Evolutionary conservation across 2,797 vertebrate genomes (phyloP).

Genomic region (Lacerta bilineata): DNA sequence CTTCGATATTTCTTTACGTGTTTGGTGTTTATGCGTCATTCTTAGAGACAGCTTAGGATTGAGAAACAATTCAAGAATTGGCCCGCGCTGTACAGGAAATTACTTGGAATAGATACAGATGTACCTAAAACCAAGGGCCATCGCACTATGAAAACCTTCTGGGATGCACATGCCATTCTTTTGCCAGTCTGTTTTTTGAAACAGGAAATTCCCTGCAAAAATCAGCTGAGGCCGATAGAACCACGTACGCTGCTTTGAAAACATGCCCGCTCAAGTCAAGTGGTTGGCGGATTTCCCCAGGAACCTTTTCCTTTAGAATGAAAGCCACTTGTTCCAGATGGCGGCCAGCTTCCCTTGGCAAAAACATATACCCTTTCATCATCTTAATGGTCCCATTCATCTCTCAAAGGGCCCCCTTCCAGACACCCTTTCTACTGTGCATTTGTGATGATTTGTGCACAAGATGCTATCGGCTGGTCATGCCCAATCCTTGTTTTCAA

Average conservation of each 20-base stretch:
- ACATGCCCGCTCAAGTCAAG: not conserved
- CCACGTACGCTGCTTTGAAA: not conserved
- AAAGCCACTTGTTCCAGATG: not conserved
- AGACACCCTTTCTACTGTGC: too few species aligned
- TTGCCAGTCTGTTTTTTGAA: not conserved
- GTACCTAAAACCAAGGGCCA: not conserved
- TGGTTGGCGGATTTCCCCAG: not conserved
- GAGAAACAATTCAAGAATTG: not conserved
- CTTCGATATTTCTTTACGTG: slow-evolving; percentile 9
- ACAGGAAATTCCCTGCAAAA: not conserved
- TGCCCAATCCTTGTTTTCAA: too few species aligned
- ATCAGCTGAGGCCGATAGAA: not conserved
- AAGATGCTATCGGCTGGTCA: too few species aligned
- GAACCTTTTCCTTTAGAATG: not conserved
- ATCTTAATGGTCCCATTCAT: not conserved
- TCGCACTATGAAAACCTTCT: not conserved
- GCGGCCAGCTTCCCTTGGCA: not conserved
- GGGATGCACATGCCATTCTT: not conserved
- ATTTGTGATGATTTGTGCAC: too few species aligned
- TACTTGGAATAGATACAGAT: not conserved
- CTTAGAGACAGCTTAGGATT: not conserved
- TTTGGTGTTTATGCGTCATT: not conserved
- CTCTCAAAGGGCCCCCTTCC: not conserved
- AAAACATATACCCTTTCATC: not conserved
- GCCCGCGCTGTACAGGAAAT: not conserved